Conservation (phyloP, 2,797 vertebrate genomes). For the Notolabrus celidotus region DNA sequence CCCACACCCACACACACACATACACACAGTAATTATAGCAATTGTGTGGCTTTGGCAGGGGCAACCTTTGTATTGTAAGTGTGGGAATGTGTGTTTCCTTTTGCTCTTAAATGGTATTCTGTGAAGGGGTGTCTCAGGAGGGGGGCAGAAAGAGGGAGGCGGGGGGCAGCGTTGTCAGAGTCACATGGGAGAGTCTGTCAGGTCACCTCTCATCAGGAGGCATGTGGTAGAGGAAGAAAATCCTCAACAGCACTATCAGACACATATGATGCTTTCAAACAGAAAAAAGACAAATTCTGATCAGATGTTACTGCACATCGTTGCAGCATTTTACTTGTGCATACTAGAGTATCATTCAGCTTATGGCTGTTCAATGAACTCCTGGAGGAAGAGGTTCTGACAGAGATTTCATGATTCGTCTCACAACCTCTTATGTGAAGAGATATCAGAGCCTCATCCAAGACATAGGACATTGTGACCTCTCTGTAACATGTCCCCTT, state of each 20-base stretch:
- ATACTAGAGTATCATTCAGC: slow-evolving; percentile 33
- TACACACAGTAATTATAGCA: slow-evolving; percentile 33
- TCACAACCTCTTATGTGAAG: slow-evolving; percentile 37
- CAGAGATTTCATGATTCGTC: slow-evolving; percentile 31
- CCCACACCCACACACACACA: slow-evolving; percentile 34
- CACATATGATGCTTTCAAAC: slow-evolving; percentile 15
- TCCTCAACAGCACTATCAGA: slow-evolving; percentile 37
- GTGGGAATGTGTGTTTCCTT: slow-evolving; percentile 51
- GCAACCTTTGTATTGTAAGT: slow-evolving; percentile 44
- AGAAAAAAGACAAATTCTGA: slow-evolving; percentile 1
- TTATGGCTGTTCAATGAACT: slow-evolving; percentile 2
- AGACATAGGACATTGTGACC: slow-evolving; percentile 60
- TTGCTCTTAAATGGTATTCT: slow-evolving; percentile 55
- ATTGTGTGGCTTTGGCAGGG: slow-evolving; percentile 61
- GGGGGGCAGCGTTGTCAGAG: slow-evolving; percentile 54
- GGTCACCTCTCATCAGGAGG: slow-evolving; percentile 78
- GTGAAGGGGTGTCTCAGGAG: slow-evolving; percentile 55
- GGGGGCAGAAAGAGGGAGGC: slow-evolving; percentile 13
- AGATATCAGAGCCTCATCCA: slow-evolving; percentile 59
- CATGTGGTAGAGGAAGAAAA: slow-evolving; percentile 63
- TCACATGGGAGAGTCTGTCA: slow-evolving; percentile 82
- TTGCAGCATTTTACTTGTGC: neutral
- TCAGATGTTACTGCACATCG: neutral
- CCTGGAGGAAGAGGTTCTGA: slow-evolving; percentile 16
- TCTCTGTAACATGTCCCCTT: slow-evolving; percentile 22